These are phyloP conservation scores for Mimachlamys varia DNA, from an alignment of 2,888 invertebrate genomes.

Conservation along the genomic window DNA sequence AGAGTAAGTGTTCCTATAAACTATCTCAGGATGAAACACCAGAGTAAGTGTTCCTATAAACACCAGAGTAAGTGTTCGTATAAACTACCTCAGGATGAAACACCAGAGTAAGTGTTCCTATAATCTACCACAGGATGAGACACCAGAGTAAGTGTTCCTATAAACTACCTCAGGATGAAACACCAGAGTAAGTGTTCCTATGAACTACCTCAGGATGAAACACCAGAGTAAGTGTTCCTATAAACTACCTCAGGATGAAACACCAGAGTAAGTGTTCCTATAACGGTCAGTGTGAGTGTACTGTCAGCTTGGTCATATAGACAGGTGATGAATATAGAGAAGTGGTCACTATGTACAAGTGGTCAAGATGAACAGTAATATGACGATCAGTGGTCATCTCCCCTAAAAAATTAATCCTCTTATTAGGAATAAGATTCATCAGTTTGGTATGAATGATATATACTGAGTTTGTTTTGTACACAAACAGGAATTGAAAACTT, in stretches of 20 bases:
- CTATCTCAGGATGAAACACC: constrained; percentile 55
- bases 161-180: constrained; percentile 64
- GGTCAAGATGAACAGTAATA: too few relatives aligned
- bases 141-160: constrained; percentile 72
- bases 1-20: constrained; percentile 80
- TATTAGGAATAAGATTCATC: too few relatives aligned
- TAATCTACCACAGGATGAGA: constrained; percentile 64
- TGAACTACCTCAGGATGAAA: constrained; percentile 63
- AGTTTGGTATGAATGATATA: too few relatives aligned
- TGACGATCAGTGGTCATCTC: not conserved
- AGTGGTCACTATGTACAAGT: too few relatives aligned
- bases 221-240: constrained; percentile 72
- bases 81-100: constrained; percentile 64
- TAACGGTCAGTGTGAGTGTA: not conserved
- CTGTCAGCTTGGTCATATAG: too few relatives aligned
- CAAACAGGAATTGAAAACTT: too few relatives aligned
- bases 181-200: constrained; percentile 72
- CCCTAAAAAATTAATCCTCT: too few relatives aligned
- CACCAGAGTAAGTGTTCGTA: too few relatives aligned
- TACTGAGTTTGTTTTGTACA: too few relatives aligned
- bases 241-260: constrained; percentile 64
- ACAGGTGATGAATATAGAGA: too few relatives aligned
- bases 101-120: constrained; percentile 72
- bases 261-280: constrained; percentile 49
- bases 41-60: too few relatives aligned